Percentiles rank a stretch among this genome's conserved stretches.
These are phyloP conservation scores for Horisme vitalbata DNA, from an alignment of 2,888 invertebrate species.

Conservation along the genomic window DNA sequence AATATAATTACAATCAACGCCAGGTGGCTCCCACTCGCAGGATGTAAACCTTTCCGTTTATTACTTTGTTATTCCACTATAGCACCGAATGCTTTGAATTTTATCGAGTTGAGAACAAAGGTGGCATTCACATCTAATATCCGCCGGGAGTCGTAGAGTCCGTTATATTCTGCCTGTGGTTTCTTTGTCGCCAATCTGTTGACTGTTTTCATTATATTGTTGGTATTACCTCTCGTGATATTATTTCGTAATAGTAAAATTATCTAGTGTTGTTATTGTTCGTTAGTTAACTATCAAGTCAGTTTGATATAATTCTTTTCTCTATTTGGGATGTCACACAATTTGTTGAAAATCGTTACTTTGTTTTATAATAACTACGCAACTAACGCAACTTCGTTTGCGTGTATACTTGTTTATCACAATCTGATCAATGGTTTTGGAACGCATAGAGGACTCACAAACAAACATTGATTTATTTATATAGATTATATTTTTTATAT, in stretches of 20 bases:
- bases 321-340: too few species aligned
- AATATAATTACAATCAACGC: conserved; percentile 10
- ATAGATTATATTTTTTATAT: too few species aligned
- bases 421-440: too few species aligned
- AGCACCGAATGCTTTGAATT: conserved; percentile 27
- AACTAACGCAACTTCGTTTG: too few species aligned
- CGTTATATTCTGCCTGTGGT: conserved; percentile 25
- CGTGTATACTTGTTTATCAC: too few species aligned
- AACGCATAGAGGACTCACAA: too few species aligned
- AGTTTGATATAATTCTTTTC: too few species aligned
- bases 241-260: conserved; percentile 10
- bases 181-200: conserved; percentile 27
- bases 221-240: conserved; percentile 16
- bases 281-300: too few species aligned
- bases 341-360: too few species aligned
- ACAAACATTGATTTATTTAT: too few species aligned
- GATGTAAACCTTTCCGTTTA: conserved; percentile 27
- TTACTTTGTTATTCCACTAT: conserved; percentile 27
- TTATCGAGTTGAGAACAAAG: conserved; percentile 33
- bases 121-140: conserved; percentile 32
- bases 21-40: conserved; percentile 7
- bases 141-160: conserved; percentile 26
- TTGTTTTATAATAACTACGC: too few species aligned
- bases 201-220: conserved; percentile 26
- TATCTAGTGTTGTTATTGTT: neutral